Conservation (phyloP, 2,797 vertebrate species). For the Hemitrygon akajei region DNA sequence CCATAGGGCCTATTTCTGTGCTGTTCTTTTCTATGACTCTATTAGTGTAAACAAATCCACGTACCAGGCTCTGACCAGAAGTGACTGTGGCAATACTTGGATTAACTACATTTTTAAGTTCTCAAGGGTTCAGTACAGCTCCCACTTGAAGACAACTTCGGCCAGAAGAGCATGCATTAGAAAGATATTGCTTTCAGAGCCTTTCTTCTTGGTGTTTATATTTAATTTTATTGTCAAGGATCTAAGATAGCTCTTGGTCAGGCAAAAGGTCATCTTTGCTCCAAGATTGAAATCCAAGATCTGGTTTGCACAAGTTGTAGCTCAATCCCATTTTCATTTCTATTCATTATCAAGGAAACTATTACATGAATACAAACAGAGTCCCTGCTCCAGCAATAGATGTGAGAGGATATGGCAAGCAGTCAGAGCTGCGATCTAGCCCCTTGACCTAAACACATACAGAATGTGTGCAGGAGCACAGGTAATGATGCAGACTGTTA, state of each 20-base stretch:
- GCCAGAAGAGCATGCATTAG: background rate
- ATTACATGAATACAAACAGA: background rate
- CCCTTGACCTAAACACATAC: conserved; percentile 4
- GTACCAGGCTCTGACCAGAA: background rate
- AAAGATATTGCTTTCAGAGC: background rate
- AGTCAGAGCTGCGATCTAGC: background rate
- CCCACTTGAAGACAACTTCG: background rate
- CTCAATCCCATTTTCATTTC: conserved; percentile 1
- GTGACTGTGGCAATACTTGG: background rate
- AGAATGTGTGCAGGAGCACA: background rate
- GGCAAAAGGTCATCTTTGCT: background rate
- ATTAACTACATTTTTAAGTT: background rate
- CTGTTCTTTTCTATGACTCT: too few relatives aligned
- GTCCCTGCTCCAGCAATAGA: background rate
- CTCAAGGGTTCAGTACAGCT: background rate
- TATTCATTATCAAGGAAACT: background rate
- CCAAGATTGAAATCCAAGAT: background rate
- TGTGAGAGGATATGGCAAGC: background rate
- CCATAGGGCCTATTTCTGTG: too few relatives aligned
- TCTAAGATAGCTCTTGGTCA: background rate
- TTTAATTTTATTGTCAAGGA: background rate
- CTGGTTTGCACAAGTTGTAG: background rate
- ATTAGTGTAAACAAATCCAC: background rate
- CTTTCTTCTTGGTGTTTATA: too few relatives aligned
- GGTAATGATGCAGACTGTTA: conserved; percentile 21